These are phyloP conservation scores for Cydia splendana DNA, from an alignment of 1,140 invertebrate genomes.

Conservation along the genomic window DNA sequence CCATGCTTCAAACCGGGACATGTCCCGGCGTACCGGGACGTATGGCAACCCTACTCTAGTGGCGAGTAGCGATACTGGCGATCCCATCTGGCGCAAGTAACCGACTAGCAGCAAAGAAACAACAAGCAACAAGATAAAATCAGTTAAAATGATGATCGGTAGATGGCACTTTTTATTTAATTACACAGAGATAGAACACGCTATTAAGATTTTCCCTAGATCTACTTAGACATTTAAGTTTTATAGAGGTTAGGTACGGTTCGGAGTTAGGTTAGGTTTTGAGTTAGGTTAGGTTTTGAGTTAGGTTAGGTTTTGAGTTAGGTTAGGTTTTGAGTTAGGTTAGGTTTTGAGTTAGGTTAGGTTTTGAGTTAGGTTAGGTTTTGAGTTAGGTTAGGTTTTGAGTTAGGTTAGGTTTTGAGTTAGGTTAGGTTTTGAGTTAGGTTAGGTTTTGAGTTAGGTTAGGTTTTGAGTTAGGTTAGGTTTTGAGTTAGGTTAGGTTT, in stretches of 20 bases:
- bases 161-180: too few relatives aligned
- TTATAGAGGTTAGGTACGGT: neutral
- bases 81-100: too few relatives aligned
- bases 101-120: too few relatives aligned
- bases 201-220: too few relatives aligned
- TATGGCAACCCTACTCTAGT: too few relatives aligned
- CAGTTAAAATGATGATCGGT: too few relatives aligned
- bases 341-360: conserved; percentile 1
- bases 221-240: too few relatives aligned
- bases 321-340: conserved; percentile 6
- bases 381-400: neutral
- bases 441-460: neutral
- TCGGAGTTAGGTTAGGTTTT: neutral
- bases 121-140: too few relatives aligned
- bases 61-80: too few relatives aligned
- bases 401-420: neutral
- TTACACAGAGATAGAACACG: neutral
- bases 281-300: conserved; percentile 9
- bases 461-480: neutral
- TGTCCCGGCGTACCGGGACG: too few relatives aligned
- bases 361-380: neutral
- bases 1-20: too few relatives aligned
- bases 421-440: neutral
- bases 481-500: too few relatives aligned
- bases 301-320: conserved; percentile 6